Evolutionary conservation across 2,888 invertebrate genomes (phyloP).

Genomic region (Pantelozetes paolii): DNA sequence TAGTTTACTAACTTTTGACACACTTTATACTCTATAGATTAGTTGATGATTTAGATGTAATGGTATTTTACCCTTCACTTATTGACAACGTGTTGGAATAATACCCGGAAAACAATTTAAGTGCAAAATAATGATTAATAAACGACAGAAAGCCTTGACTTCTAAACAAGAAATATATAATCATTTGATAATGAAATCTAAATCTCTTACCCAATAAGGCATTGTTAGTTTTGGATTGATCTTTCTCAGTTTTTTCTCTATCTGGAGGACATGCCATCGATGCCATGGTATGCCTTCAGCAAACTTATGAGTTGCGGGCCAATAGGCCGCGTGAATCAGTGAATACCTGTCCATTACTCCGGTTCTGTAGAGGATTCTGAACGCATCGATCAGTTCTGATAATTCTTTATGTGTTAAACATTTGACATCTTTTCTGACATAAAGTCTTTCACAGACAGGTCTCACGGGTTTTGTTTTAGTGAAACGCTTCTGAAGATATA

Average conservation of each 20-base stretch:
- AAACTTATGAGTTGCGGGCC: background rate
- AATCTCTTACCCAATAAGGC: constrained; percentile 17
- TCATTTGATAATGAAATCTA: no score
- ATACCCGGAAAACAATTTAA: no score
- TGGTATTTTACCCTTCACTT: no score
- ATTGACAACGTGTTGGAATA: no score
- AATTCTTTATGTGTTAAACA: background rate
- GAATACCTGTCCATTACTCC: background rate
- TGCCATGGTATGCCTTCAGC: background rate
- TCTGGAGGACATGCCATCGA: background rate
- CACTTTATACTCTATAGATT: no score
- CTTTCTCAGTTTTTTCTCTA: constrained; percentile 2
- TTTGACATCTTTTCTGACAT: constrained; percentile 4
- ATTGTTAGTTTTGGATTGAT: background rate
- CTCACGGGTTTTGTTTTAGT: background rate
- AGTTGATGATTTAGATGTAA: no score
- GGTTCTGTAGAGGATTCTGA: background rate
- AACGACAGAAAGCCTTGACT: no score
- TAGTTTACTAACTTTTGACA: no score
- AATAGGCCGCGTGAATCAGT: background rate
- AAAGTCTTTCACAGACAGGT: background rate
- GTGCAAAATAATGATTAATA: no score
- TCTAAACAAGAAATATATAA: no score
- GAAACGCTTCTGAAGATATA: background rate
- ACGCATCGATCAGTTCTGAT: background rate